phyloP scores from a whole-genome alignment of 2,797 vertebrate species.

The Sebastes trivittatus region DNA sequence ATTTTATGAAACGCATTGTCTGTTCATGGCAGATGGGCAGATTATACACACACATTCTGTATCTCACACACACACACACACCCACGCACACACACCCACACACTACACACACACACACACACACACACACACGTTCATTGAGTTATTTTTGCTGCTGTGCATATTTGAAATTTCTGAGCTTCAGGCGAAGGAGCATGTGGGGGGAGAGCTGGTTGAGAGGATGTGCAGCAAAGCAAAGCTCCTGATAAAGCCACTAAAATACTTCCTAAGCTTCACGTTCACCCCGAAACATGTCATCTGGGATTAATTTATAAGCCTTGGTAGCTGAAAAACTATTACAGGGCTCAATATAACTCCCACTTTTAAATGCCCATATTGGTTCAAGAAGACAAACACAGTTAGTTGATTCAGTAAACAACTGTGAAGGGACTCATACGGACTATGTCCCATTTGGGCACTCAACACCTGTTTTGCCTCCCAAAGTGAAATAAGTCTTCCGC shows the following conservation, averaged over 20 bases:
- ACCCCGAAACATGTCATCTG: constrained; percentile 51
- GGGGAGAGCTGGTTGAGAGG: constrained; percentile 22
- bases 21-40: constrained; percentile 49
- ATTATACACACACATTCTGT: constrained; percentile 20
- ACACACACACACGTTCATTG: constrained; percentile 7
- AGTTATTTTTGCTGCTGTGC: constrained; percentile 55
- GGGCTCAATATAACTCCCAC: constrained; percentile 24
- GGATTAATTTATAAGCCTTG: constrained; percentile 52
- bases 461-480: constrained; percentile 69
- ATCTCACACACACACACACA: neutral
- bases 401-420: constrained; percentile 51
- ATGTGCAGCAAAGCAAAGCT: constrained; percentile 37
- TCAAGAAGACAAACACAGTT: constrained; percentile 51
- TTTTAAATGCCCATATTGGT: constrained; percentile 42
- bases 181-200: constrained; percentile 18
- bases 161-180: constrained; percentile 54
- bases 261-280: constrained; percentile 55
- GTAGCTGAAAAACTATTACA: constrained; percentile 51
- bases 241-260: constrained; percentile 56
- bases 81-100: neutral
- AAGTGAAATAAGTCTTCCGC: constrained; percentile 41
- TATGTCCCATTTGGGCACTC: constrained; percentile 42
- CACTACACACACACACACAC: neutral
- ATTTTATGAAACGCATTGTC: constrained; percentile 24
- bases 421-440: constrained; percentile 42